A percentile compares a stretch with the other conserved stretches of the same genome.
Conservation (phyloP, 2,888 invertebrate genomes). For the Metalampra italica region DNA sequence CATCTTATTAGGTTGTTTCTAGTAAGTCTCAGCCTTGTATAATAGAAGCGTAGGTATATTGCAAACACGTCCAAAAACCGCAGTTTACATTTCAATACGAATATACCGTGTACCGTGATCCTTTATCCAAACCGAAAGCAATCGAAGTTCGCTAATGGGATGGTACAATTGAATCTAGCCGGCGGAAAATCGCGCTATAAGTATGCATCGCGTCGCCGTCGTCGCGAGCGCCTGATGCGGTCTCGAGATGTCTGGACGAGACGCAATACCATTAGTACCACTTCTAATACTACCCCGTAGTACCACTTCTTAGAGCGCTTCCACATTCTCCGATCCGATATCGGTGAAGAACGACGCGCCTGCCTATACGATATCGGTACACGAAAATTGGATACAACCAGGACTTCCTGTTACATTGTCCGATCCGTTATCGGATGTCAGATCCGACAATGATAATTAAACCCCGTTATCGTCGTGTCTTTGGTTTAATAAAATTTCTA, state of each 20-base stretch:
- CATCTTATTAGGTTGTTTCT: no score
- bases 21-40: no score
- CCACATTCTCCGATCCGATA: no score
- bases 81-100: background rate
- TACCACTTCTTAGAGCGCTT: conserved; percentile 23
- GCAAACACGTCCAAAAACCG: background rate
- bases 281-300: conserved; percentile 29
- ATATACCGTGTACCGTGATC: conserved; percentile 18
- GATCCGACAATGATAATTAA: no score
- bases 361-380: no score
- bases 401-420: no score
- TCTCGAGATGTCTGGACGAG: conserved; percentile 55
- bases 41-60: no score
- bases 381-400: no score
- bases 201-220: conserved; percentile 68
- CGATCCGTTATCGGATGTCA: no score
- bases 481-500: no score
- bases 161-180: conserved; percentile 61
- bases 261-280: conserved; percentile 45
- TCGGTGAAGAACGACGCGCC: no score
- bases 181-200: conserved; percentile 69
- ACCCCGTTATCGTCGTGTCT: no score
- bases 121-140: conserved; percentile 44
- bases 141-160: conserved; percentile 61
- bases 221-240: conserved; percentile 50